Evolutionary conservation across 2,888 invertebrate species (phyloP).

Genomic region (Tryphoninae sp.): DNA sequence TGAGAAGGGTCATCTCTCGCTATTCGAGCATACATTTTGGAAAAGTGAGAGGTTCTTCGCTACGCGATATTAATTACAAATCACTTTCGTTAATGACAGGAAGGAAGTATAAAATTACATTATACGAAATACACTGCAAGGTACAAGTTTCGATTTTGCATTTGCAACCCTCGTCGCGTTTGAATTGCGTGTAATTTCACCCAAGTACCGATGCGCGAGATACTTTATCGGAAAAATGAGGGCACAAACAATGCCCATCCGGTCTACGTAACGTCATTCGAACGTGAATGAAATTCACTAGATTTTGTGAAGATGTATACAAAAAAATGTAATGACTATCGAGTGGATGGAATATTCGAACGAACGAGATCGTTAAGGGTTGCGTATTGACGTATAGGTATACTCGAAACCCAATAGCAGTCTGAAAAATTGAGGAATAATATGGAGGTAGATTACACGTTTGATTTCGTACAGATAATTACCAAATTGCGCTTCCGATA

Average conservation of each 20-base stretch:
- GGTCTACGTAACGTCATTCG: neutral
- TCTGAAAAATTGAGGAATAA: too few species aligned
- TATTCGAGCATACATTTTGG: too few species aligned
- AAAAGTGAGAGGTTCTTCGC: too few species aligned
- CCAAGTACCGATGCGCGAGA: neutral
- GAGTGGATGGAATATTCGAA: neutral
- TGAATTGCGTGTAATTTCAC: neutral
- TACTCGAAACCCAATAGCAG: too few species aligned
- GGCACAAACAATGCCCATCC: neutral
- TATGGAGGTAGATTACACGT: too few species aligned
- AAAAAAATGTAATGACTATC: conserved; percentile 4
- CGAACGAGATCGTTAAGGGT: neutral
- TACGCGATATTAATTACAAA: too few species aligned
- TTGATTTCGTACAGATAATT: neutral
- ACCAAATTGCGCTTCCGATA: too few species aligned
- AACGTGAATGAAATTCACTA: conserved; percentile 1
- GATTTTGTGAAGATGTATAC: conserved; percentile 18
- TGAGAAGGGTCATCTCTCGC: too few species aligned
- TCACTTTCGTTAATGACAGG: too few species aligned
- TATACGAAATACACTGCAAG: neutral
- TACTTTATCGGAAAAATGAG: neutral
- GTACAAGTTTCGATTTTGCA: neutral
- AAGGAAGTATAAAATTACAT: too few species aligned
- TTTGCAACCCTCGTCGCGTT: neutral
- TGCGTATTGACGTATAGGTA: too few species aligned